phyloP scores from a whole-genome alignment of 1,140 invertebrate species.

The Cydia fagiglandana region DNA sequence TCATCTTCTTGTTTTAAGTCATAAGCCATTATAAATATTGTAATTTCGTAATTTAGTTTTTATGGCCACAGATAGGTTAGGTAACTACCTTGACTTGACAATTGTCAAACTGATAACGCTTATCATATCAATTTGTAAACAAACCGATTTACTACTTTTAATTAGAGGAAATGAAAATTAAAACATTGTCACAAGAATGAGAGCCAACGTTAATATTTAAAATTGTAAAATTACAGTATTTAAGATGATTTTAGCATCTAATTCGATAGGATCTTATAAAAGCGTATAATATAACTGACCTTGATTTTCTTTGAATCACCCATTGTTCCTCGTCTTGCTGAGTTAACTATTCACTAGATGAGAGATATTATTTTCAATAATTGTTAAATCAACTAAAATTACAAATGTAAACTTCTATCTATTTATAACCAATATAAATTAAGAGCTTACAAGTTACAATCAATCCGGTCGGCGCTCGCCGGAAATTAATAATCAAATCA shows the following conservation, averaged over 20 bases:
- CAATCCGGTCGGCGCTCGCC: not conserved
- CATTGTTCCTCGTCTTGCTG: constrained; percentile 1
- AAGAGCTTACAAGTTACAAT: not conserved
- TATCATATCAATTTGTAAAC: constrained; percentile 64
- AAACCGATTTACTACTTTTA: constrained; percentile 51
- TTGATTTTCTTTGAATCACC: constrained; percentile 33
- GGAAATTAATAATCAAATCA: constrained; percentile 9
- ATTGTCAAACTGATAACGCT: constrained; percentile 66
- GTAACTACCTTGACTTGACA: constrained; percentile 47
- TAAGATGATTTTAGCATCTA: not conserved
- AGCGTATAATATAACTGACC: constrained; percentile 8
- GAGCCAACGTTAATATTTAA: not conserved
- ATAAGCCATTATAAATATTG: constrained; percentile 67
- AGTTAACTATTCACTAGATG: not conserved
- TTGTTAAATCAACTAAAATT: not conserved
- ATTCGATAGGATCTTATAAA: not conserved
- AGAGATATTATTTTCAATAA: not conserved
- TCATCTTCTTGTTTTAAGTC: constrained; percentile 92
- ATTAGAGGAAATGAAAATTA: not conserved
- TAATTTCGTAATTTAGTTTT: constrained; percentile 45
- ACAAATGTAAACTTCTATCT: not conserved
- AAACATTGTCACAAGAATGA: not conserved
- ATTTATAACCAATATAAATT: not conserved
- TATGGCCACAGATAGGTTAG: constrained; percentile 51
- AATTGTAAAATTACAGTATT: not conserved